Evolutionary conservation across 1,140 invertebrate genomes (phyloP).

Genomic region (Tribolium madens): DNA sequence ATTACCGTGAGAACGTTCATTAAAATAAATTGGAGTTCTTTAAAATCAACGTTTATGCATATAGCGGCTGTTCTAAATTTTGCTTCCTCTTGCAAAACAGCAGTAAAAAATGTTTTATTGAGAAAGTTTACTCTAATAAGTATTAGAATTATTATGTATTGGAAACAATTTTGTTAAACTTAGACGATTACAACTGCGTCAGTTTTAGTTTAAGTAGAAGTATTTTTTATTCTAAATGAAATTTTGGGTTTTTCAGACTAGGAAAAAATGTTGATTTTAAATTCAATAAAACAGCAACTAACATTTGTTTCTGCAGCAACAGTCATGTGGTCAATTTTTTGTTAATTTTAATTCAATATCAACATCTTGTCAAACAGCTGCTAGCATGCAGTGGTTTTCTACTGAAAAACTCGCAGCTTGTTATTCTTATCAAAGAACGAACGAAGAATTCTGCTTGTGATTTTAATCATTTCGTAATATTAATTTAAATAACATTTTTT

Average conservation of each 20-base stretch:
- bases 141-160: no score
- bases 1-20: neutral
- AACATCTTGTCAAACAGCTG: neutral
- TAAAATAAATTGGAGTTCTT: neutral
- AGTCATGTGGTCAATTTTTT: neutral
- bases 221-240: neutral
- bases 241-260: neutral
- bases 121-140: no score
- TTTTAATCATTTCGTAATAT: neutral
- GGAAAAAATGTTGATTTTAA: neutral
- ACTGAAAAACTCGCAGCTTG: neutral
- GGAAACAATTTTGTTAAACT: no score
- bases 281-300: neutral
- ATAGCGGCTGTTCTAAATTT: neutral
- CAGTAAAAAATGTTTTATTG: neutral
- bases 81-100: neutral
- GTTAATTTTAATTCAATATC: neutral
- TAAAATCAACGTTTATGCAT: neutral
- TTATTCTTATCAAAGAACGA: neutral
- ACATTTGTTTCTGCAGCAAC: neutral
- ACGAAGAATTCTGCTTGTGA: neutral
- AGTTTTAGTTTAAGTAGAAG: no score
- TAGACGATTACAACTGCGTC: no score
- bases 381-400: neutral
- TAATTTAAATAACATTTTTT: no score